Evolutionary conservation across 1,140 invertebrate species (phyloP).

Genomic region (Macrotrachela quadricornifera): DNA sequence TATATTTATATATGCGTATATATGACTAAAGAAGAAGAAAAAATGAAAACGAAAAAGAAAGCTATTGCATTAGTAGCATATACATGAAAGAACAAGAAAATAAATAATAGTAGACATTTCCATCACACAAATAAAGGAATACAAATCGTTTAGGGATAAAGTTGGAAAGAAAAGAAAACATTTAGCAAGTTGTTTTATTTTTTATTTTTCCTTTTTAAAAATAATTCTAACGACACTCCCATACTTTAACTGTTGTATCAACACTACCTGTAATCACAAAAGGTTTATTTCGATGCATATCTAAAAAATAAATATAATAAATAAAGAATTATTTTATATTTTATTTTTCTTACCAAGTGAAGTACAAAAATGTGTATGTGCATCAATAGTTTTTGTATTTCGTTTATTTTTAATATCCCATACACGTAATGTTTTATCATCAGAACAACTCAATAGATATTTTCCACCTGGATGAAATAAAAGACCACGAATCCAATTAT

Average conservation of each 20-base stretch:
- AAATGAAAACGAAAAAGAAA: too few relatives aligned
- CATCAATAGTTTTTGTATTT: slow-evolving; percentile 74
- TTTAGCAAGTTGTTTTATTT: too few relatives aligned
- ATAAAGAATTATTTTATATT: too few relatives aligned
- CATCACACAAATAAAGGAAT: too few relatives aligned
- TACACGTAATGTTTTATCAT: slow-evolving; percentile 86
- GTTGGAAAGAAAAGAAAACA: too few relatives aligned
- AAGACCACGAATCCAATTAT: slow-evolving; percentile 90
- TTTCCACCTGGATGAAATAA: slow-evolving; percentile 90
- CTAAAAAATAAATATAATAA: slow-evolving; percentile 33
- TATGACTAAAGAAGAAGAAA: too few relatives aligned
- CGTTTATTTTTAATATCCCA: slow-evolving; percentile 89
- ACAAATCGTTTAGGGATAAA: too few relatives aligned
- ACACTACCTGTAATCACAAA: slow-evolving; percentile 90
- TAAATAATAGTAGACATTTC: too few relatives aligned
- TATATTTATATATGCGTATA: too few relatives aligned
- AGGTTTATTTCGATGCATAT: slow-evolving; percentile 85
- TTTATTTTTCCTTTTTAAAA: too few relatives aligned
- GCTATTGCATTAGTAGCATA: too few relatives aligned
- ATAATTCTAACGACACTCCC: slow-evolving; percentile 76
- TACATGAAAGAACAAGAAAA: too few relatives aligned
- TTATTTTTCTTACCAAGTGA: slow-evolving; percentile 32
- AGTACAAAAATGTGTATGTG: slow-evolving; percentile 92
- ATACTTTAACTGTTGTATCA: slow-evolving; percentile 92
- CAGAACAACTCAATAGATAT: slow-evolving; percentile 77